Conservation (phyloP, 1,140 invertebrate species). For the Holotrichia oblita region DNA sequence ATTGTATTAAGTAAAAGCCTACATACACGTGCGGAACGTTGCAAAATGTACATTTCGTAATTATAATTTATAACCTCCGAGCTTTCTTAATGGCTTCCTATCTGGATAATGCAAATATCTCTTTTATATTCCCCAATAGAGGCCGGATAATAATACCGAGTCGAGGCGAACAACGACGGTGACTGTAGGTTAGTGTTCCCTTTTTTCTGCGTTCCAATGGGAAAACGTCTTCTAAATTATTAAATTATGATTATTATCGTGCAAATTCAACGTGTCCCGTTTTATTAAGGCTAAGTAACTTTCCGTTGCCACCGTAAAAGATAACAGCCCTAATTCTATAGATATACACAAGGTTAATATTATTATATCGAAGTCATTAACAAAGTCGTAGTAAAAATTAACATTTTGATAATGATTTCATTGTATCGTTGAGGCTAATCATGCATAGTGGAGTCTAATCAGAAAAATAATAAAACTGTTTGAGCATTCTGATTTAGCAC, state of each 20-base stretch:
- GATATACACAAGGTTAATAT: too few relatives aligned
- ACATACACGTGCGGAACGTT: not conserved
- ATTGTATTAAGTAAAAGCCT: not conserved
- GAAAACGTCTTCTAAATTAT: constrained; percentile 3
- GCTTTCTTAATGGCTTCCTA: constrained; percentile 7
- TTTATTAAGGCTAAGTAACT: not conserved
- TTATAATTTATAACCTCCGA: constrained; percentile 14
- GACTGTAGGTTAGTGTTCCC: not conserved
- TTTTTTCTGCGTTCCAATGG: not conserved
- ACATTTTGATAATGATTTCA: too few relatives aligned
- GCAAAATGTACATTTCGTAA: not conserved
- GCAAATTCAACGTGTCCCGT: not conserved
- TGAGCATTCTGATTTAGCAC: too few relatives aligned
- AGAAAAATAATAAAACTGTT: too few relatives aligned
- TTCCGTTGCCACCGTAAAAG: not conserved
- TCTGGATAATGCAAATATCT: constrained; percentile 17
- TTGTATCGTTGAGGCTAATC: too few relatives aligned
- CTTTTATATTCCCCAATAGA: constrained; percentile 9
- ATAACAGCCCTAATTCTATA: not conserved
- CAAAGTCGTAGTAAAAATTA: too few relatives aligned
- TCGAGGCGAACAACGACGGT: not conserved
- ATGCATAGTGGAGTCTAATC: too few relatives aligned
- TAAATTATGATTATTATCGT: not conserved
- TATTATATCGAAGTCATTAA: too few relatives aligned
- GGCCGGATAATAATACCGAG: not conserved